Evolutionary conservation across 2,888 invertebrate species (phyloP), one percentile per base, ranked within the genome.

Genomic region (Sesamia inferens): DNA sequence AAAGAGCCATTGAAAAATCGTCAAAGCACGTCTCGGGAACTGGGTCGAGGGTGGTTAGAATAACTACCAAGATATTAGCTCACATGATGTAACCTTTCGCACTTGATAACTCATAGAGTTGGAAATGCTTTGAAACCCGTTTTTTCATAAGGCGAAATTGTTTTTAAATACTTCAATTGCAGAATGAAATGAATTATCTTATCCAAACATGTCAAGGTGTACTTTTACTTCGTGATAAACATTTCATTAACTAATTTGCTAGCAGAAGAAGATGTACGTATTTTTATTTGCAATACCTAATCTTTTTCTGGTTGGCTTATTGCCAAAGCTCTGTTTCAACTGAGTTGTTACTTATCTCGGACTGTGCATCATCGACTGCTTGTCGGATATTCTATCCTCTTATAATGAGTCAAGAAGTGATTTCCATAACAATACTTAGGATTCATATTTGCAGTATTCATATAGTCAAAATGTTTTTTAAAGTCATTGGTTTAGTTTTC

Each of bases 11-110:
- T 88, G 88, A 88, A 88, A 91, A 85, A 82, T 88, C 79, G 82
- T 85, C 87, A 88, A 89, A 87, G 87, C 74, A 69, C 54, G 82
- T 77, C 81, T 77, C 78, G 61, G 84, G 76, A 94, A 90, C 81
- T 90, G 78, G 93, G 93, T 93, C 93, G 90, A 94, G 92, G 86
- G 82, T 82, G 78, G 80, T 86, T 88, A 81, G 59, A 84, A 87
- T 85, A 87, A 88, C 86, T 83, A 81, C 76, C 13, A 51, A 67
- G 62, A 71, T 76, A 70, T 51, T 57, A 73, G 44, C n/a, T 73
- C 22, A 66, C 59, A 51, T 54, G 59, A 72, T 65, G 54, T 14
- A 42, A 75, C 54, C 22, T 31, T 61, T 64, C 16, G 19, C 63
- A 68, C 2, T 22, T n/a, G 31, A 42, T 14, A 62, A 47, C 22